Conservation (phyloP, 2,113 vertebrate species). For the Lasiurus borealis region DNA sequence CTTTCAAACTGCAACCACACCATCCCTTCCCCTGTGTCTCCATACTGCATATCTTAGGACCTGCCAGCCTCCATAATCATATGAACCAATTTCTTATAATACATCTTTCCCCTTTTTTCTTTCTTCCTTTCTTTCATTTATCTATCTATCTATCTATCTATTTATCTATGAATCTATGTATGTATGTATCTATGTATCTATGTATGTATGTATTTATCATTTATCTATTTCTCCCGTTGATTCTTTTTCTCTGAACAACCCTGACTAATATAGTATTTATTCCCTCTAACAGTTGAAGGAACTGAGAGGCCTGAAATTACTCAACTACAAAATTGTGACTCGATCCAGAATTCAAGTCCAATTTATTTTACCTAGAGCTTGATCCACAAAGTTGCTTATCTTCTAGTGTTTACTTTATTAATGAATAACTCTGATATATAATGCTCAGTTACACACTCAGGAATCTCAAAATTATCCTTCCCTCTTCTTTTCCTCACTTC, state of each 20-base stretch:
- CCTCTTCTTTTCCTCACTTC: not conserved
- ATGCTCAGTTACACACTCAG: not conserved
- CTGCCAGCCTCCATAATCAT: not conserved
- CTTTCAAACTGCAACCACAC: not conserved
- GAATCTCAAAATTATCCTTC: slow-evolving; percentile 7
- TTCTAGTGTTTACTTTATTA: not conserved
- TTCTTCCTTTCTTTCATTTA: not conserved
- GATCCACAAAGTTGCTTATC: not conserved
- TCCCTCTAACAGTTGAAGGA: not conserved
- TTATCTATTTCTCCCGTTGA: not conserved
- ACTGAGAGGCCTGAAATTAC: not conserved
- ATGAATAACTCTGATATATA: not conserved
- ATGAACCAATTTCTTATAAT: not conserved
- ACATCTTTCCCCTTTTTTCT: not conserved
- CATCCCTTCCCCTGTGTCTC: not conserved
- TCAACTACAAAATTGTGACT: not conserved
- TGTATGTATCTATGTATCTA: no score
- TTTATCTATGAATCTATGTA: not conserved
- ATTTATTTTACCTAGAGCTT: not conserved
- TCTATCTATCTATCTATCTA: not conserved
- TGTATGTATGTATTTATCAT: no score
- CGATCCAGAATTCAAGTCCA: not conserved
- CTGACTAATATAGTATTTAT: not conserved
- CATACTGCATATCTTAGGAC: not conserved
- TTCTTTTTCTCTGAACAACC: not conserved